phyloP scores from a whole-genome alignment of 1,140 invertebrate genomes.

The Orchesella cincta region DNA sequence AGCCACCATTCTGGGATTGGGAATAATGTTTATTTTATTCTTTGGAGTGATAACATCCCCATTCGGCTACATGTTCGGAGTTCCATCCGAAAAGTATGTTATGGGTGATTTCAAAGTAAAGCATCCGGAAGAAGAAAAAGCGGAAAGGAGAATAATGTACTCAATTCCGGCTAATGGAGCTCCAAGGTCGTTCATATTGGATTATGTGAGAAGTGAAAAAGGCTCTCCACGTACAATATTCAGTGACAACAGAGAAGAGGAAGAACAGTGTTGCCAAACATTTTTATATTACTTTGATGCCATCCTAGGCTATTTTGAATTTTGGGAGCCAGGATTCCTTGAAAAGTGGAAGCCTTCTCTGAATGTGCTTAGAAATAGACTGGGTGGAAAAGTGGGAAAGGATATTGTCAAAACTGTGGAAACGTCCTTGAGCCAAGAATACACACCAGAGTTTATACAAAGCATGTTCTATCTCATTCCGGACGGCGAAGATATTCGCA shows the following conservation, averaged over 20 bases:
- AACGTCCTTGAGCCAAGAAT: not conserved
- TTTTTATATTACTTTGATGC: slow-evolving; percentile 5
- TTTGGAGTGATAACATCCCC: slow-evolving; percentile 48
- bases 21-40: slow-evolving; percentile 38
- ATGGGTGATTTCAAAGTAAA: slow-evolving; percentile 21
- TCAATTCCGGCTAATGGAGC: not conserved
- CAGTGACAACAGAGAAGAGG: not conserved
- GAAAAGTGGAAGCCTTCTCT: not conserved
- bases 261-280: slow-evolving; percentile 3
- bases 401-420: not conserved
- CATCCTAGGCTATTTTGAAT: not conserved
- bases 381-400: slow-evolving; percentile 5
- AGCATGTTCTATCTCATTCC: slow-evolving; percentile 16
- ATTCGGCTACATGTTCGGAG: slow-evolving; percentile 49
- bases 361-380: not conserved
- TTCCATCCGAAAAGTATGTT: slow-evolving; percentile 48
- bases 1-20: slow-evolving; percentile 1
- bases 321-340: slow-evolving; percentile 10
- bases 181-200: not conserved
- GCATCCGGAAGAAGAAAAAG: not conserved
- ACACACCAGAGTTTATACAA: not conserved
- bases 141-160: not conserved
- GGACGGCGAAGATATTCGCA: not conserved
- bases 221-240: slow-evolving; percentile 12
- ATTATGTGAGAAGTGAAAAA: not conserved